Percentiles rank a stretch among this genome's conserved stretches.
Evolutionary conservation across 2,113 vertebrate genomes (phyloP).

Genomic region (Myanophis thanlyinensis): DNA sequence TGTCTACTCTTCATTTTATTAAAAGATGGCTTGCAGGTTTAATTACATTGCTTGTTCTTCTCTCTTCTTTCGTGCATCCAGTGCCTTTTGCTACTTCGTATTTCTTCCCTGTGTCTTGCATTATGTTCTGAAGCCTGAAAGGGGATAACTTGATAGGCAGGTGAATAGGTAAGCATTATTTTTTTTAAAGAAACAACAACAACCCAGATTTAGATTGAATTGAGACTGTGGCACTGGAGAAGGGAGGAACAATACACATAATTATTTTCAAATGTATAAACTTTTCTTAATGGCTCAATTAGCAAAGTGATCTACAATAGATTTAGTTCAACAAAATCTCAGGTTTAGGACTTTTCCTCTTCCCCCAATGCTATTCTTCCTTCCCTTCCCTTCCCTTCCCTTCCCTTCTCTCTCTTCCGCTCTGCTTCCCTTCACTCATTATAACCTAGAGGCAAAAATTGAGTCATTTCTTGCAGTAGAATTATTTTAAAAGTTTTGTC

Average conservation of each 20-base stretch:
- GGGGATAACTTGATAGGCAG: background rate
- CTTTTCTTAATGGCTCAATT: background rate
- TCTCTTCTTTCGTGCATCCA: background rate
- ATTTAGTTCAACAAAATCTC: background rate
- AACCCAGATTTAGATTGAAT: background rate
- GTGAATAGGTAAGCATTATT: background rate
- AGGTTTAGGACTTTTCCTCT: background rate
- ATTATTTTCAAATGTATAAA: background rate
- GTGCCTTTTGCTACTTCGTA: background rate
- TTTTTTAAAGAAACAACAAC: background rate
- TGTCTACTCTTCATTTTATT: background rate
- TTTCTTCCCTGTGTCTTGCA: background rate
- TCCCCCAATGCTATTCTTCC: background rate
- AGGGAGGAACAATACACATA: background rate
- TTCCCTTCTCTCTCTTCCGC: too few relatives aligned
- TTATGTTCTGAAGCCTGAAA: background rate
- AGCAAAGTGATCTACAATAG: background rate
- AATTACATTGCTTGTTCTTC: background rate
- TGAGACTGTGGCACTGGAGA: background rate
- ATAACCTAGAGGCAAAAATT: background rate
- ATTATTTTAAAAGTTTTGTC: background rate
- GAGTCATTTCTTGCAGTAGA: background rate
- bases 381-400: too few relatives aligned
- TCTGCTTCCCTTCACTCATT: background rate
- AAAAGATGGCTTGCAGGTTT: background rate